Evolutionary conservation across 2,888 invertebrate genomes (phyloP), one percentile per base, ranked within the genome.

Genomic region (Hyalella azteca): DNA sequence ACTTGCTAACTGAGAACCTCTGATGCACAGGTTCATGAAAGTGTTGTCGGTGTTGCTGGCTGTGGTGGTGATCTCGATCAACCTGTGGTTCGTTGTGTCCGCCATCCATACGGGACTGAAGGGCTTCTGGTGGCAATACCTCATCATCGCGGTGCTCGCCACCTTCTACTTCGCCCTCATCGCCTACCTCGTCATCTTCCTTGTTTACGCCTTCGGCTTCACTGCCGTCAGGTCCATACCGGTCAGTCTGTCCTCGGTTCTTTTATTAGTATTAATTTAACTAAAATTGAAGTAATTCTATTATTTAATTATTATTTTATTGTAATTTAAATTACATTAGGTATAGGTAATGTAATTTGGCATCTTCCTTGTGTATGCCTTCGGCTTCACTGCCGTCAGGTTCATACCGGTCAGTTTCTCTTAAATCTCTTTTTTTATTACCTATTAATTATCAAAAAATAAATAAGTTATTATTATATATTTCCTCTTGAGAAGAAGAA

Each of bases 41-140:
- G 88, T 92, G 32, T 88, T 93, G 41, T 90, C 94, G 0, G 91
- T 92, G 32, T 78, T 91, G 3, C 88, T 95, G 41, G 92, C 93
- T 15, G 86, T 92, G 9, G 87, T 92, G 54, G 93, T 95, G 5
- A 93, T 95, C 86, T 89, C 88, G 5, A 94, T 95, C 86, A 95
- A 95, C 88, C 90, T 94, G 82, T 94, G 91, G 87, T 94, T 95
- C 87, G 93, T 95, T 15, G 88, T 91, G 26, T 90, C 90, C 78
- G 91, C 91, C 84, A 90, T 93, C 0, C 87, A 89, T 36, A 45
- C 29, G 3, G 66, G 73, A 13, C 59, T 77, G 45, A 60, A 60
- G 79, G 54, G 59, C 40, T 26, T 39, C 5, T 85, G 85, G 85
- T 85, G 83, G 83, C 76, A 60, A 54, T 81, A 82, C 77, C 29